A percentile compares a stretch with the other conserved stretches of the same genome.
Conservation (phyloP, 2,888 invertebrate species). For the Andrena marginata region DNA sequence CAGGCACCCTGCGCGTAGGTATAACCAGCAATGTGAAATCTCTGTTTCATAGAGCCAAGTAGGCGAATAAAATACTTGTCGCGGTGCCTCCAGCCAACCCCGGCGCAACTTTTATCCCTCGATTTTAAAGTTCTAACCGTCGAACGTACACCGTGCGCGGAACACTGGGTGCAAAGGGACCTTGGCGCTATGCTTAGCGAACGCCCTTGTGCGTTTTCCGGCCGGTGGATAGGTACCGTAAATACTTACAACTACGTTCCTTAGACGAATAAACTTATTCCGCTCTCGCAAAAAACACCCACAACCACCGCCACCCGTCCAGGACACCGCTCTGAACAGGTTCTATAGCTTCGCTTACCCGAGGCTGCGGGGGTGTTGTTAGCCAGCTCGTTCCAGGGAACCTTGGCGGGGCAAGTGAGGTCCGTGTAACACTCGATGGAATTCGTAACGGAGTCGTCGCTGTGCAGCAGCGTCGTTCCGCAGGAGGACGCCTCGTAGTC, state of each 20-base stretch:
- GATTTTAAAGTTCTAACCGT: too few species aligned
- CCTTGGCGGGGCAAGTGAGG: constrained; percentile 78
- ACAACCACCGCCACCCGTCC: too few species aligned
- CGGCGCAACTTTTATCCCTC: too few species aligned
- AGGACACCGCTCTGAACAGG: too few species aligned
- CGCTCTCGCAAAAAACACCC: too few species aligned
- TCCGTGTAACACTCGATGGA: constrained; percentile 79
- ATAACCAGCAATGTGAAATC: not conserved
- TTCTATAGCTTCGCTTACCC: constrained; percentile 64
- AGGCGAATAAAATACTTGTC: not conserved
- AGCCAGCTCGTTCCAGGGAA: constrained; percentile 81
- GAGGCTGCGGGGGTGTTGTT: constrained; percentile 75
- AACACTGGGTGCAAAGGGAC: not conserved
- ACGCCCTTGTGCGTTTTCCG: not conserved
- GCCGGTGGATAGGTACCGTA: too few species aligned
- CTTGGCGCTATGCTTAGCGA: not conserved
- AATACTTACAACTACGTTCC: too few species aligned
- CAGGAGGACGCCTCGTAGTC: constrained; percentile 79
- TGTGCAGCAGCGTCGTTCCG: constrained; percentile 69
- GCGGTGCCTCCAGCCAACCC: too few species aligned
- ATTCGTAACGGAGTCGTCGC: constrained; percentile 67
- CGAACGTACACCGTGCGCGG: not conserved
- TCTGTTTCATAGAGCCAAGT: not conserved
- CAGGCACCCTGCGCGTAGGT: constrained; percentile 67
- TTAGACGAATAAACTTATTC: too few species aligned